Evolutionary conservation across 2,113 vertebrate genomes (phyloP), one percentile per base, ranked within the genome.

Genomic region (Sylvietta virens): DNA sequence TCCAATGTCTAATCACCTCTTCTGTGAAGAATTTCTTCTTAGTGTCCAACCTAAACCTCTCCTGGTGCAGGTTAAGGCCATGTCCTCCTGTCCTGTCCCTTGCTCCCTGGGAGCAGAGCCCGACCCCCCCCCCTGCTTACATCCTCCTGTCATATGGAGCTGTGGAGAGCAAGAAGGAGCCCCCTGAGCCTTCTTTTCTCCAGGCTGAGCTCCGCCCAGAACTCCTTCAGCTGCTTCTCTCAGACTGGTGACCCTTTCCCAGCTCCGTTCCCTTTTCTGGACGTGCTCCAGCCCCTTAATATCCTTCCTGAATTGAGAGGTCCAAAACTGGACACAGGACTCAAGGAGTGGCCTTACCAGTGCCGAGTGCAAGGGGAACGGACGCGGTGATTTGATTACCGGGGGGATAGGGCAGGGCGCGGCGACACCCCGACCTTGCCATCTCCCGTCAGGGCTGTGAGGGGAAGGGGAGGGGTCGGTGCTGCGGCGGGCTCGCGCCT

Each of bases 391-490:
- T 54, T 39, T 31, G 24, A 10, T 40, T n/a, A n/a, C 23, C 15
- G 14, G 30, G 10, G 22, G 18, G 17, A 5, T 58, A 5, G 21
- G 15, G 45, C 62, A 23, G 33, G 28, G 54, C 10, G 16, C 13
- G 15, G 30, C 10, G 12, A 18, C 0, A 7, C 3, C 13, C 31
- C 10, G 4, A 6, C 28, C 2, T 28, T 2, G 11, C 15, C 33
- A 3, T 4, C 2, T 33, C 11, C 47, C 42, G 66, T 31, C 66
- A 35, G 30, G 16, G 24, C 74, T 11, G 10, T 3, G 10, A 30
- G 39, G 19, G 39, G 23, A 10, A 23, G 13, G 27, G 33, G 11
- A 0, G 20, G 14, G 18, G 7, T 3, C 4, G 44, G 13, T 4
- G 33, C 21, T 22, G 67, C 33, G 14, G 21, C 2, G 45, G 17